phyloP scores from a whole-genome alignment of 2,113 vertebrate species.

The Oreochromis tanganicae region DNA sequence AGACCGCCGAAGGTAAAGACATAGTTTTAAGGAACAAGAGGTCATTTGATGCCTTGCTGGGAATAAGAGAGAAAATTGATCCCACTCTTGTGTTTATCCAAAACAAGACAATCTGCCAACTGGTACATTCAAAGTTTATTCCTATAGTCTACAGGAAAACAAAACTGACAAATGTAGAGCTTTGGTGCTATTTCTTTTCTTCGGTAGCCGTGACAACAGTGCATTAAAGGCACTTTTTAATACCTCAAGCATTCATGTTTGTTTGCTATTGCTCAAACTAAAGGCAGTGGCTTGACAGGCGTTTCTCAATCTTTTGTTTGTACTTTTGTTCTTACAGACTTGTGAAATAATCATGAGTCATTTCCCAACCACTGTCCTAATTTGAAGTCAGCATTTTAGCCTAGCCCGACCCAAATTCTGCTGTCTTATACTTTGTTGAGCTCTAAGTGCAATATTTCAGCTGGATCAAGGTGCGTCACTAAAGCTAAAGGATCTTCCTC shows the following conservation, averaged over 20 bases:
- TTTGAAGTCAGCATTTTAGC: not conserved
- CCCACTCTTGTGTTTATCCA: not conserved
- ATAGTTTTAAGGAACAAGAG: not conserved
- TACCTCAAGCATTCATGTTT: not conserved
- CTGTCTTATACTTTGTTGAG: not conserved
- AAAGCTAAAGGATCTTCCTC: not conserved
- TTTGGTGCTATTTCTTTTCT: not conserved
- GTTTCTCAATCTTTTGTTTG: not conserved
- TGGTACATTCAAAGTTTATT: not conserved
- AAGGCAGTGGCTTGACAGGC: not conserved
- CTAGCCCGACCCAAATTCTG: not conserved
- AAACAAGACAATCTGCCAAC: not conserved
- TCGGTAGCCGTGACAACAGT: not conserved
- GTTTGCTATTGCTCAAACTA: not conserved
- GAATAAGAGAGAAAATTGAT: not conserved
- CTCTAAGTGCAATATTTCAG: slow-evolving; percentile 7
- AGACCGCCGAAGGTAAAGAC: not conserved
- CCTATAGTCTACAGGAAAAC: not conserved
- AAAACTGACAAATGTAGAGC: not conserved
- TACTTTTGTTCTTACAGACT: not conserved
- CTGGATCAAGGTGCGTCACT: not conserved
- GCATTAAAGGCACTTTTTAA: not conserved
- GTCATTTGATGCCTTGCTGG: not conserved
- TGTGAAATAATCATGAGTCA: not conserved
- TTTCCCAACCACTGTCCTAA: not conserved